These are phyloP conservation scores for Lasiurus cinereus DNA, from an alignment of 2,113 vertebrate genomes.

Conservation along the genomic window DNA sequence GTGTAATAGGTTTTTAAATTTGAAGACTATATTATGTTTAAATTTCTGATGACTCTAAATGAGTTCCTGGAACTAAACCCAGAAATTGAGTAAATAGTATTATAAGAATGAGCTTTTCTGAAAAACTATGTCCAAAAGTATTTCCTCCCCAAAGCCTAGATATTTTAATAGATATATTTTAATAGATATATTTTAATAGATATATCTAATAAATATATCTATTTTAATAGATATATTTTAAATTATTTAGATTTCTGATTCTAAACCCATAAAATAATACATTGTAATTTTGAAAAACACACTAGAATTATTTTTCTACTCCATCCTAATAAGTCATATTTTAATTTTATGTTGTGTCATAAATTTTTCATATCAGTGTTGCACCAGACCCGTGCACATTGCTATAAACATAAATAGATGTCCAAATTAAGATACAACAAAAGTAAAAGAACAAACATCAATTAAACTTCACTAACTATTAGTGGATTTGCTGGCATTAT, in stretches of 20 bases:
- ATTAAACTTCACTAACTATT: background rate
- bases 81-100: background rate
- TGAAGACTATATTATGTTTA: background rate
- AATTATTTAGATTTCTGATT: background rate
- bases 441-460: background rate
- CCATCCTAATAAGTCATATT: background rate
- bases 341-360: slow-evolving; percentile 30
- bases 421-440: slow-evolving; percentile 9
- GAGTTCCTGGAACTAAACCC: background rate
- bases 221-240: background rate
- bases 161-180: background rate
- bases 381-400: background rate
- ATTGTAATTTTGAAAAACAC: slow-evolving; percentile 45
- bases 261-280: background rate
- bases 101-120: background rate
- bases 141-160: background rate
- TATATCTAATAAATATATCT: too few relatives aligned
- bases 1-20: background rate
- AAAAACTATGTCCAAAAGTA: background rate
- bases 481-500: background rate
- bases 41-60: background rate
- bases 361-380: background rate
- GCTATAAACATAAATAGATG: background rate
- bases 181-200: background rate
- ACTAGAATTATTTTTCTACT: background rate